These are phyloP conservation scores for Eulacestoma nigropectus DNA, from an alignment of 2,113 vertebrate species.

Conservation along the genomic window DNA sequence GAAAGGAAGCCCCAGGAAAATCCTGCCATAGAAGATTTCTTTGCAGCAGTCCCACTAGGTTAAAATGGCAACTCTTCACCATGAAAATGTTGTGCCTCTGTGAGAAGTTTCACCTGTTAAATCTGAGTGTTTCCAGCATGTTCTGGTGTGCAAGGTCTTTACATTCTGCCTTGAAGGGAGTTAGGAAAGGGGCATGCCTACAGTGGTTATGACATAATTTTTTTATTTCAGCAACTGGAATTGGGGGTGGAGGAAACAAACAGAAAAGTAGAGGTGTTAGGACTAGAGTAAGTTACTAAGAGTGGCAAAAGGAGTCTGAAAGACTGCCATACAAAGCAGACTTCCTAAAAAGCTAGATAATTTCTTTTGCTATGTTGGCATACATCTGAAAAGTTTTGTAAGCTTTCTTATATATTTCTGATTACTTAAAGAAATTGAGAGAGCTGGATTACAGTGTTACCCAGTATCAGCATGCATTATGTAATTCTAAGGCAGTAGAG, in stretches of 20 bases:
- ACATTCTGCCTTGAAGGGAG: background rate
- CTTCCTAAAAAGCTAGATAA: background rate
- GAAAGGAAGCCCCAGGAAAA: background rate
- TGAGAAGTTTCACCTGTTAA: background rate
- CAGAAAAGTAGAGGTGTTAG: background rate
- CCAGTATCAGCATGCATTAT: background rate
- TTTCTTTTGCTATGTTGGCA: background rate
- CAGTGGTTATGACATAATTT: background rate
- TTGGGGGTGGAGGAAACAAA: background rate
- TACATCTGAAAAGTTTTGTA: background rate
- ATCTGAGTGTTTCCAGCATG: background rate
- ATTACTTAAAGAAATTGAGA: background rate
- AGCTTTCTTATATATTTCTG: background rate
- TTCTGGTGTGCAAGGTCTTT: background rate
- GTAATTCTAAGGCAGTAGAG: background rate
- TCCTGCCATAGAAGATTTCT: background rate
- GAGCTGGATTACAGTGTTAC: background rate
- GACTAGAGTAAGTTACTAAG: background rate
- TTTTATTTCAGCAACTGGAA: background rate
- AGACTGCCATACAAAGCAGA: background rate
- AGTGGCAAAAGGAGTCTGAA: background rate
- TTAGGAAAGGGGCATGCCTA: background rate
- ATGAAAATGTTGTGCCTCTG: background rate
- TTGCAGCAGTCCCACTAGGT: background rate
- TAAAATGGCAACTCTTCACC: background rate